Conservation (phyloP, 92 coral and sea anemone species). For the Porites evermanni region DNA sequence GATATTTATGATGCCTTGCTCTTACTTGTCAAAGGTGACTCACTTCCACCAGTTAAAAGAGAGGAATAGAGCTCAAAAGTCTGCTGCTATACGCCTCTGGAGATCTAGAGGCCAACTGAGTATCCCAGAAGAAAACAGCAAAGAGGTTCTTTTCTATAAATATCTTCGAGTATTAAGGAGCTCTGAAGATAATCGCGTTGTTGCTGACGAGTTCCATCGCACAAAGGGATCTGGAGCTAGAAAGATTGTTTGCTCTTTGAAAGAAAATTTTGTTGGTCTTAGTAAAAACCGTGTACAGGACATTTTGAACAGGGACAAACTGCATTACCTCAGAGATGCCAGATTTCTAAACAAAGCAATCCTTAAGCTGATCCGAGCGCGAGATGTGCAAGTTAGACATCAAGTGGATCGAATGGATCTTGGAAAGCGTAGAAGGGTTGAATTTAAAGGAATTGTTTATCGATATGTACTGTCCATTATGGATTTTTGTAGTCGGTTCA, state of each 20-base stretch:
- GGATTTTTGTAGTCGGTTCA: no score
- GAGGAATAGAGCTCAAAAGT: conserved; percentile 7
- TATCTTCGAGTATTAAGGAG: conserved; percentile 5
- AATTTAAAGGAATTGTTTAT: no score
- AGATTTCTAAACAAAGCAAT: conserved; percentile 37
- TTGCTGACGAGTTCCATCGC: not conserved
- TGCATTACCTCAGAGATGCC: conserved; percentile 36
- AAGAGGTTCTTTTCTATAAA: not conserved
- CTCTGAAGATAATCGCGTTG: not conserved
- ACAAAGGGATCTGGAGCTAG: conserved; percentile 33
- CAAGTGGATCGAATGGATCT: not conserved
- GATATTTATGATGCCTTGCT: no score
- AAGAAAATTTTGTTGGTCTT: conserved; percentile 1
- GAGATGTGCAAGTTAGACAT: no score
- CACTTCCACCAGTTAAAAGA: conserved; percentile 43
- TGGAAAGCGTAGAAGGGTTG: no score
- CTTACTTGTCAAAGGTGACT: conserved; percentile 4
- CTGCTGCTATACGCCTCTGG: conserved; percentile 32
- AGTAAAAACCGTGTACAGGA: conserved; percentile 7
- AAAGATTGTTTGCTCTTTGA: conserved; percentile 29
- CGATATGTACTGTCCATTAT: no score
- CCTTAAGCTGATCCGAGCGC: conserved; percentile 35
- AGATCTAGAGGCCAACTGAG: conserved; percentile 16
- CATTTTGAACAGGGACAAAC: conserved; percentile 40
- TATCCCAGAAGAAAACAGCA: conserved; percentile 6